These are phyloP conservation scores for Enteromius treurensis DNA, from an alignment of 2,797 vertebrate genomes.

Conservation along the genomic window DNA sequence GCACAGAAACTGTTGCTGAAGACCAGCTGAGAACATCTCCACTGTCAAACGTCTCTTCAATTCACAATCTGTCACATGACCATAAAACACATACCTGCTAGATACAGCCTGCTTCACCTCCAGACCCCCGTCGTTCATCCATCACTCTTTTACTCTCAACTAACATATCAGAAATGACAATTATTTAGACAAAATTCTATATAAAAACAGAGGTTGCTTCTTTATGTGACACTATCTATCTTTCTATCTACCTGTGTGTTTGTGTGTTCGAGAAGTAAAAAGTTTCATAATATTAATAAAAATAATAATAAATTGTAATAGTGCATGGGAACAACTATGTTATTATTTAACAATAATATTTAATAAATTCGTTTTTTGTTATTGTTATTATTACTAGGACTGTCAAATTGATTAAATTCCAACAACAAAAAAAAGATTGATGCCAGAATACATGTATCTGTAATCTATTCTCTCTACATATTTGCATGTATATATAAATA, in stretches of 20 bases:
- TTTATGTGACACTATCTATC: not conserved
- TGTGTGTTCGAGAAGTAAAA: too few relatives aligned
- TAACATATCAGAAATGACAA: not conserved
- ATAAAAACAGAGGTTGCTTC: not conserved
- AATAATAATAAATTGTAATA: not conserved
- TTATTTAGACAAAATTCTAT: not conserved
- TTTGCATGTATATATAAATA: not conserved
- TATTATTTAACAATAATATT: too few relatives aligned
- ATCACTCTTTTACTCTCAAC: not conserved
- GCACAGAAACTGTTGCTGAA: slow-evolving; percentile 46
- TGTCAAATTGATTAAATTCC: not conserved
- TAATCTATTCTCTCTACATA: not conserved
- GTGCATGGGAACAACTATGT: not conserved
- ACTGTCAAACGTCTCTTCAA: slow-evolving; percentile 42
- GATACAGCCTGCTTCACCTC: not conserved
- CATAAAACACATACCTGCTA: slow-evolving; percentile 30
- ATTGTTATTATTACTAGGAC: not conserved
- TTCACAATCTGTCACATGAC: slow-evolving; percentile 24
- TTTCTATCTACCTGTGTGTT: not conserved
- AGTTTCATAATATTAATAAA: not conserved
- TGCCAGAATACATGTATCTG: not conserved
- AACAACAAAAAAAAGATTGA: not conserved
- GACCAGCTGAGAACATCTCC: slow-evolving; percentile 45
- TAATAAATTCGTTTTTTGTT: too few relatives aligned
- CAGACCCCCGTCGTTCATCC: not conserved